Base-by-base conservation (phyloP, 1,140 invertebrate genomes). In the Drosophila paulistorum region DNA sequence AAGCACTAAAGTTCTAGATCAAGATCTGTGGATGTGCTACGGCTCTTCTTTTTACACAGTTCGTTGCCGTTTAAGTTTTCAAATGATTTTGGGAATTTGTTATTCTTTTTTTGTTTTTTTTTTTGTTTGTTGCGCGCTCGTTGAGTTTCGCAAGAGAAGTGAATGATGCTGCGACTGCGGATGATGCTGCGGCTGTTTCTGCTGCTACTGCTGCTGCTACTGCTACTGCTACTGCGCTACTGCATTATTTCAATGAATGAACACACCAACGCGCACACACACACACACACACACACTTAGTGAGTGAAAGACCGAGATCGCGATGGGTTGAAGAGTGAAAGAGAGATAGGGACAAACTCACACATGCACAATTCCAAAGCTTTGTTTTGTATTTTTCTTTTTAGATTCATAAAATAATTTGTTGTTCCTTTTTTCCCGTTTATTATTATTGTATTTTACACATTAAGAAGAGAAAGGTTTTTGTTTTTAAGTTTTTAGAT, bases 161-260 rank as follows among this genome's bases (percentile, higher is more conserved):
- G 84, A 87, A 77, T 61, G 67, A 20, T 11, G 62, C 65, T 68
- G 79, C 54, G 59, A 69, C 57, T 61, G 62, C 68, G 72, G 67
- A 67, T 70, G 45, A 58, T 68, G 45, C 37, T 41, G 13, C 66
- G 68, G 58, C 55, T 61, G 59, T 4, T 7, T 30, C 30, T 30
- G 6, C 30, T 30, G 5, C 6, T 30, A 11, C 66, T 72, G 58
- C 55, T 62, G 59, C 59, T 63, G 20, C 72, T 54, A 76, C 63
- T 86, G 20, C 72, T 54, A 76, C 63, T 86, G 17, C 59, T 63
- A 69, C 65, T 48, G 65, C 41, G 20, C 74, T 54, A 76, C 63
- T 86, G 83, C 83, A 86, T 86, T 87, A 79, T 79, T 77, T 84
- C 79, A 87, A 77, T 87, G 83, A 87, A 85, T 86, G 81, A 86